phyloP scores from a whole-genome alignment of 2,113 vertebrate species.

The Cephalopterus ornatus region DNA sequence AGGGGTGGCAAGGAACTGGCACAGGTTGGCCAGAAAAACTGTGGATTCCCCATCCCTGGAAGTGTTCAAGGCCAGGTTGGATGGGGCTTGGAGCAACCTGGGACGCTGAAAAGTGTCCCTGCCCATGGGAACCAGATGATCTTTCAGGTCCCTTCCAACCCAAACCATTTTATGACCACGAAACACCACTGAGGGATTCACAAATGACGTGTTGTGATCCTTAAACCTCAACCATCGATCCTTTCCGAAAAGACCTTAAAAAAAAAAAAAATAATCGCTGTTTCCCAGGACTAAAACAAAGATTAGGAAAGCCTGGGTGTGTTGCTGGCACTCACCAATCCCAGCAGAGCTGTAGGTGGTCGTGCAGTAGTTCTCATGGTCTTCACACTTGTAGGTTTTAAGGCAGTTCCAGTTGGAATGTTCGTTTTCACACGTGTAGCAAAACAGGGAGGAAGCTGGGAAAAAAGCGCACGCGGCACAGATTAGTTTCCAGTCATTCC shows the following conservation, averaged over 20 bases:
- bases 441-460: slow-evolving; percentile 46
- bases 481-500: background rate
- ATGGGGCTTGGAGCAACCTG: background rate
- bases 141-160: background rate
- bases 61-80: background rate
- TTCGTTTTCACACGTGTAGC: background rate
- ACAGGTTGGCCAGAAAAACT: background rate
- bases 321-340: background rate
- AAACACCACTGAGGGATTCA: background rate
- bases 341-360: slow-evolving; percentile 28
- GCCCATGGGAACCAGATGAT: background rate
- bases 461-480: background rate
- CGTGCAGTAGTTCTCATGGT: slow-evolving; percentile 11
- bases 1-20: background rate
- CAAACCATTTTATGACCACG: background rate
- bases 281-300: background rate
- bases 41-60: background rate
- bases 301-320: background rate
- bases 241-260: background rate
- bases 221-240: background rate
- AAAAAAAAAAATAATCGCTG: background rate
- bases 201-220: rapidly evolving
- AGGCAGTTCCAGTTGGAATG: slow-evolving; percentile 64
- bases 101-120: background rate
- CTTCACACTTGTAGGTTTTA: slow-evolving; percentile 43